Evolutionary conservation across 2,113 vertebrate genomes (phyloP).

Genomic region (Tinamus guttatus): DNA sequence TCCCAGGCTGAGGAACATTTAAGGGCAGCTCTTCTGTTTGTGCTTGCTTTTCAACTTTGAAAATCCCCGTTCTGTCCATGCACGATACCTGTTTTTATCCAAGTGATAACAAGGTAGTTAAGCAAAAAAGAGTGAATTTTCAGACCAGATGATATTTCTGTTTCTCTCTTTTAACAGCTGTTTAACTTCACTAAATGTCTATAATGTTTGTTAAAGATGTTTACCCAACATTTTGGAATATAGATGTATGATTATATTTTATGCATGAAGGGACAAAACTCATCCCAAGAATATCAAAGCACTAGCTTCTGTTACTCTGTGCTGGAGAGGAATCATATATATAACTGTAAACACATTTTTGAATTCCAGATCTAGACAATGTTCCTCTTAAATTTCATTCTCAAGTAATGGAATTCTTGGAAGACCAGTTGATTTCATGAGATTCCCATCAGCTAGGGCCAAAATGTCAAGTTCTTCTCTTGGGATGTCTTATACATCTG

Average conservation of each 20-base stretch:
- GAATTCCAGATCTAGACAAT: neutral
- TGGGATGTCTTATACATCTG: neutral
- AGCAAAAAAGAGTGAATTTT: neutral
- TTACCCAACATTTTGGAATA: neutral
- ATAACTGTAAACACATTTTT: neutral
- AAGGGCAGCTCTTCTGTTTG: neutral
- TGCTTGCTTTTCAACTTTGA: neutral
- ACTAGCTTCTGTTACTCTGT: neutral
- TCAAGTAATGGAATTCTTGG: neutral
- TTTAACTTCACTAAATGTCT: neutral
- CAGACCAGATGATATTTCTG: neutral
- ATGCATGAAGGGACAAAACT: neutral
- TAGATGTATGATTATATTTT: neutral
- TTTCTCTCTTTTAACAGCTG: neutral
- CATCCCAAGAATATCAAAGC: neutral
- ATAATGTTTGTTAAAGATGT: neutral
- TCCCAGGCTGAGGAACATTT: neutral
- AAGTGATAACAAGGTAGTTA: neutral
- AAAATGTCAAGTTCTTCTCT: fast-evolving
- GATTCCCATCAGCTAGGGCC: neutral
- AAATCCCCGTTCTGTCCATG: neutral
- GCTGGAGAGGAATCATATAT: neutral
- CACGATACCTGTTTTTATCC: neutral
- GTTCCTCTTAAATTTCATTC: neutral
- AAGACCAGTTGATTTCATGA: neutral